A percentile compares a stretch with the other conserved stretches of the same genome.
Evolutionary conservation across 2,113 vertebrate species (phyloP).

Genomic region (Pristiophorus japonicus): DNA sequence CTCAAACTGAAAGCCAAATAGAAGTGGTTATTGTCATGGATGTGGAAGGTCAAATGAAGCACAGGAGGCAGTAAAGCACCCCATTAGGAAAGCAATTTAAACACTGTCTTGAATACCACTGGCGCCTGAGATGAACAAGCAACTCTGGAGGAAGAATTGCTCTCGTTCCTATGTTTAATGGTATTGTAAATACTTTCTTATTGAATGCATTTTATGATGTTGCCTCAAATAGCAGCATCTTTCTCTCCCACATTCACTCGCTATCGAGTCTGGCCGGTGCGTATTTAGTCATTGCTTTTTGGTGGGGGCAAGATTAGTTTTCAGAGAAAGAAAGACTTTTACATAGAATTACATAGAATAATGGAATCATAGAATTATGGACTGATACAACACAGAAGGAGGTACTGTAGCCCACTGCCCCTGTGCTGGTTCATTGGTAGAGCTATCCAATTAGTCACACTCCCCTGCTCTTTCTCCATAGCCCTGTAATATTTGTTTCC

Average conservation of each 20-base stretch:
- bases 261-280: too few relatives aligned
- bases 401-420: too few relatives aligned
- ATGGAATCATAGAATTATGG: too few relatives aligned
- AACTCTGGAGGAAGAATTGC: background rate
- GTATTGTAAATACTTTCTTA: background rate
- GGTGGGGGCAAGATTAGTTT: background rate
- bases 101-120: background rate
- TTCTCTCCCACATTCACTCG: background rate
- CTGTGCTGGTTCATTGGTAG: too few relatives aligned
- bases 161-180: background rate
- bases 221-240: background rate
- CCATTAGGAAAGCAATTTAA: constrained; percentile 9
- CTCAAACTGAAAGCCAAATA: background rate
- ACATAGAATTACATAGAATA: too few relatives aligned
- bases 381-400: too few relatives aligned
- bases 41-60: background rate
- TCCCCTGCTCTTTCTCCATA: too few relatives aligned
- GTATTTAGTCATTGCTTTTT: background rate
- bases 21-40: background rate
- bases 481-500: too few relatives aligned
- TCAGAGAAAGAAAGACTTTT: background rate
- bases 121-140: background rate
- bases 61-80: background rate
- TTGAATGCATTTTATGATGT: background rate
- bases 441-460: too few relatives aligned